Conservation (phyloP, 1,140 invertebrate species). For the Drosophila santomea region DNA sequence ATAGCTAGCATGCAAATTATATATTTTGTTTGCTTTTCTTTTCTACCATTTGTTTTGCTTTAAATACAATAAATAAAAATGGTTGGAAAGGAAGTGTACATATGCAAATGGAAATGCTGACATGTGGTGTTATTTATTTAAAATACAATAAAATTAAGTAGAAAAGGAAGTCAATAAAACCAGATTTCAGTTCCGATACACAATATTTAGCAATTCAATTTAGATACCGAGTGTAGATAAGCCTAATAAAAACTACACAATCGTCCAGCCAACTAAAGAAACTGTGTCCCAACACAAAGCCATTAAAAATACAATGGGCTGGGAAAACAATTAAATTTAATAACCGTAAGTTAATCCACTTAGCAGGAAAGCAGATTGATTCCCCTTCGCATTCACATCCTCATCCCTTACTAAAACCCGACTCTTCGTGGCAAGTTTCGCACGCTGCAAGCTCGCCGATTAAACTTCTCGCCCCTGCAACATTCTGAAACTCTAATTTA, state of each 20-base stretch:
- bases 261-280: background rate
- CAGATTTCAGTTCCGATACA: background rate
- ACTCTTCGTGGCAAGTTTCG: slow-evolving; percentile 25
- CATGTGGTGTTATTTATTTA: background rate
- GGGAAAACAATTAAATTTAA: slow-evolving; percentile 39
- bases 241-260: background rate
- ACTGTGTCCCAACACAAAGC: background rate
- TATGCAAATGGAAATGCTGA: background rate
- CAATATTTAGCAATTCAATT: background rate
- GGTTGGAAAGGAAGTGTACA: background rate
- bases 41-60: background rate
- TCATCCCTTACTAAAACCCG: background rate
- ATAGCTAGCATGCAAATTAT: background rate
- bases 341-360: slow-evolving; percentile 48
- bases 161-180: slow-evolving; percentile 6
- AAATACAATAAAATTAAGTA: background rate
- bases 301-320: slow-evolving; percentile 2
- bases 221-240: background rate
- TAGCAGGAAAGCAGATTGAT: slow-evolving; percentile 34
- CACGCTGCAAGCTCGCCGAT: slow-evolving; percentile 28
- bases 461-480: slow-evolving; percentile 8
- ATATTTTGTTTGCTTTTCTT: background rate
- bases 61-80: background rate
- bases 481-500: slow-evolving; percentile 66
- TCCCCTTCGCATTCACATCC: slow-evolving; percentile 2